Percentiles rank a stretch among this genome's conserved stretches.
phyloP scores from a whole-genome alignment of 2,113 vertebrate genomes.

The Saguinus imperator region DNA sequence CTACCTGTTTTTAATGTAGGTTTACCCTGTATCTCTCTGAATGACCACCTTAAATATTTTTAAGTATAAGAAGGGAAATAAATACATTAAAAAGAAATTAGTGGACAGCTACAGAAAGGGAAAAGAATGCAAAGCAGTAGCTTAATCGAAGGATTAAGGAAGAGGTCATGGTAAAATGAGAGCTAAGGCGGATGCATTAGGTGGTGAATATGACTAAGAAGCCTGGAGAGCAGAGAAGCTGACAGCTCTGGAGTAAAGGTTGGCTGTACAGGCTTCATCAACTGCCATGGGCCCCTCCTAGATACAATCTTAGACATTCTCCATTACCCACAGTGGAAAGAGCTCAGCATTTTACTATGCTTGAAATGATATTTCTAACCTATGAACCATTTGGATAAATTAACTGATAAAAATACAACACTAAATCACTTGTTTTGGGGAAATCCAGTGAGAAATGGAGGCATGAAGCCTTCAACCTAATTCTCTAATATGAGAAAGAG shows the following conservation, averaged over 20 bases:
- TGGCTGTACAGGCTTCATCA: background rate
- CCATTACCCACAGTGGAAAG: background rate
- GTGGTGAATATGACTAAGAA: background rate
- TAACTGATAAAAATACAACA: background rate
- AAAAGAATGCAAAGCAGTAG: background rate
- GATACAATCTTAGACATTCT: background rate
- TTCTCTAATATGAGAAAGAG: background rate
- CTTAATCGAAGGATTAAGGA: background rate
- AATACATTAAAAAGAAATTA: background rate
- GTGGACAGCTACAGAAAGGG: background rate
- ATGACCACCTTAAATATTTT: background rate
- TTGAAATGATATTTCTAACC: background rate
- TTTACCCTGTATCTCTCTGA: background rate
- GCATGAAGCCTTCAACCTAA: background rate
- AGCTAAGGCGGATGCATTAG: rapidly evolving
- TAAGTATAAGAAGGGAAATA: background rate
- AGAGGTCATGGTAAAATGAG: background rate
- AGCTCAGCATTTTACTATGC: background rate
- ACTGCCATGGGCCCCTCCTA: background rate
- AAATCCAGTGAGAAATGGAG: background rate
- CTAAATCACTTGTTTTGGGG: background rate
- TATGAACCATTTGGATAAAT: background rate
- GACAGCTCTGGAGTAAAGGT: background rate
- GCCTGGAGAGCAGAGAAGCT: background rate
- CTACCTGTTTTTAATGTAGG: background rate